Base-by-base conservation (phyloP, 2,888 invertebrate genomes). In the Plemyria rubiginata region DNA sequence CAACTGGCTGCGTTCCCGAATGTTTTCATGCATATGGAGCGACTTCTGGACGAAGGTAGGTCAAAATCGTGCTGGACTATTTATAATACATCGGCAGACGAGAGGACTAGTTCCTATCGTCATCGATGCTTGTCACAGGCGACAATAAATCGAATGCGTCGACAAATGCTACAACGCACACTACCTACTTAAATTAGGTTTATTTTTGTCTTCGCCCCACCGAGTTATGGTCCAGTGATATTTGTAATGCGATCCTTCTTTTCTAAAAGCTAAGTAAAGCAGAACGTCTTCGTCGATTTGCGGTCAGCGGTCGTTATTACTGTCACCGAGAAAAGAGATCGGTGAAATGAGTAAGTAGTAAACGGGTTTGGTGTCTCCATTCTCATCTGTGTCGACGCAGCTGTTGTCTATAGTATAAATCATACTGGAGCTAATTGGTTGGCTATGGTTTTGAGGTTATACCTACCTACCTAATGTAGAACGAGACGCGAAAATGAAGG, bases 1-100 rank as follows among this genome's bases (percentile, higher is more conserved):
- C 99, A 99, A 95, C 95, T 99, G 92, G 98, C 98, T 86, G 99
- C 99, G 88, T 99, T 99, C 94, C 99, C 99, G 80, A 99, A 99
- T 95, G 98, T 99, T 93, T 99, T 99, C 95, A 96, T 98, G 94
- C 99, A 99, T 94, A 96, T 99, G 92, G 99, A 99, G 94, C 96
- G 99, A 92, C 96, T 99, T 84, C 95, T 99, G 89, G 99, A 99
- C 92, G 99, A 99, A 97, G 99, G 99, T 99, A 95, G 83, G 92
- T 86, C 76, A 79, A 79, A 84, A 83, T 83, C 70, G 67, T 75
- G 75, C 78, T 61, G 53, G 72, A 75, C 82, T 85, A 81, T 81
- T 80, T 74, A 78, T 81, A 87, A 86, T 77, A 80, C 78, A 74
- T 75, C 71, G 67, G 70, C 67, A 74, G 65, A 66, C 67, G 72